Evolutionary conservation across 2,113 vertebrate genomes (phyloP), one percentile per base, ranked within the genome.

Genomic region (Rhynchopsitta pachyrhyncha): DNA sequence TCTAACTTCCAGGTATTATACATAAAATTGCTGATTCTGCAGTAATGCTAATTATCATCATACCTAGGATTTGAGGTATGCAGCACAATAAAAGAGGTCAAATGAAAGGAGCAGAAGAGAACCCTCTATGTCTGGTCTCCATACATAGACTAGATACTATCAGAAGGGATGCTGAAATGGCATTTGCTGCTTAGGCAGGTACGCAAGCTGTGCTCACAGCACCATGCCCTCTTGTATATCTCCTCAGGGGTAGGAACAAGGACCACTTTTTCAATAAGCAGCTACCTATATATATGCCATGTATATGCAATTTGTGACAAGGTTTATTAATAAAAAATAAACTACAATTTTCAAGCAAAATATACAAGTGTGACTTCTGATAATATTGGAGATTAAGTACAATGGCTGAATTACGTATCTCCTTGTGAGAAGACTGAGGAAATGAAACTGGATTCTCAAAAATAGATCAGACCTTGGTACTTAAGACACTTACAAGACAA

Each of bases 1-100:
- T 85, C 92, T 82, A 81, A 86, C 64, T 96, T 96, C 95, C 95
- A 94, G 88, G 89, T 93, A 95, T 97, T 96, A 85, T 96, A 67
- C 52, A 20, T 69, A 35, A 70, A 75, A 69, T 37, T 78, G 87
- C 96, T 95, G 90, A 90, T 63, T 96, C 55, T 63, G 84, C 91
- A 86, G 69, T 88, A 82, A 75, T 39, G n/a, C 74, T 91, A 59
- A 87, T 89, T 89, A 42, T 63, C 62, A 52, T 82, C 86, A 66
- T 50, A 85, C 71, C 82, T 91, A 91, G 90, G 42, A 69, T 74
- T 90, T 78, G 82, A 92, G 50, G 55, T 50, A 52, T 71, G 91
- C 63, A 82, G 81, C 37, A 70, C 37, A 73, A 46, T 82, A 22
- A 73, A 89, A 46, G 57, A 89, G 81, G 86, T 85, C 74, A 69